Base-by-base conservation (phyloP, 2,888 invertebrate genomes). In the Disparrhopalites patrizii region DNA sequence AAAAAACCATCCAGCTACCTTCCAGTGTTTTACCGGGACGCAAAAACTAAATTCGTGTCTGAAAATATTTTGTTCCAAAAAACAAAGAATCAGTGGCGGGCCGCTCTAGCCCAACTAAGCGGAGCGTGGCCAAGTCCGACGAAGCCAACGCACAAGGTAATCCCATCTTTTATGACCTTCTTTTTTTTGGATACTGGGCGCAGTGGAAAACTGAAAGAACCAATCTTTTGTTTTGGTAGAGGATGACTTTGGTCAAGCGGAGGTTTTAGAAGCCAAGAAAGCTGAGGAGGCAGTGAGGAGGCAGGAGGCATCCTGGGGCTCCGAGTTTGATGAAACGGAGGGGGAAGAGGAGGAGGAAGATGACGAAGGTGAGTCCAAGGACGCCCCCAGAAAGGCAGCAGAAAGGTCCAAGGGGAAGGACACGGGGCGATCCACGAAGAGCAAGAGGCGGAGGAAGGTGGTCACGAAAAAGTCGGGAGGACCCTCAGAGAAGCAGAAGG, bases 161-260 rank as follows among this genome's bases (percentile, higher is more conserved):
- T n/a, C n/a, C n/a, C n/a, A n/a, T n/a, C n/a, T n/a, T n/a, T n/a
- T n/a, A n/a, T n/a, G n/a, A n/a, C n/a, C n/a, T n/a, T n/a, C n/a
- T n/a, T n/a, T n/a, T n/a, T n/a, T n/a, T n/a, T n/a, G n/a, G n/a
- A n/a, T n/a, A n/a, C n/a, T n/a, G n/a, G n/a, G n/a, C n/a, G n/a
- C n/a, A n/a, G n/a, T n/a, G n/a, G n/a, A n/a, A n/a, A n/a, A n/a
- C n/a, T n/a, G n/a, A n/a, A n/a, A n/a, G n/a, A n/a, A n/a, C n/a
- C n/a, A n/a, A n/a, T n/a, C n/a, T n/a, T n/a, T 47, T 47, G 18
- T 51, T 13, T 28, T 28, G 28, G 3, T 27, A 54, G 54, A 62
- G 10, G 66, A 68, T 55, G 58, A 67, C 20, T 71, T 71, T 54
- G 69, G 69, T 4, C 70, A 68, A 27, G 65, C 61, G 1, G 68